These are phyloP conservation scores for Phylloscopus trochilus DNA, from an alignment of 2,113 vertebrate genomes.

Conservation along the genomic window DNA sequence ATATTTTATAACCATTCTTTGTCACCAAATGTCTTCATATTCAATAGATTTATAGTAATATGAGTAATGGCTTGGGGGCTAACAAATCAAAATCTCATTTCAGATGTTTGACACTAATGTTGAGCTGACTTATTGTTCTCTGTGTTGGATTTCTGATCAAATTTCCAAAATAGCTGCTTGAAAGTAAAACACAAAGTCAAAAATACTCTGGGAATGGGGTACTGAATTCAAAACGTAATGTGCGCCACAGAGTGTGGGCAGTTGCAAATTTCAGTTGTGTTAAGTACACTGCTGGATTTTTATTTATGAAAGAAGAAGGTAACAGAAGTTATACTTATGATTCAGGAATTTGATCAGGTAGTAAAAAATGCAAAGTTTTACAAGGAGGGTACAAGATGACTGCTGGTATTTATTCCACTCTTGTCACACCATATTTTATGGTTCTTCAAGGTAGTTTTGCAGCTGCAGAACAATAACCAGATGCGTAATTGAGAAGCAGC, in stretches of 20 bases:
- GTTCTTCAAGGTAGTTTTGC: conserved; percentile 50
- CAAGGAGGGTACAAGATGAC: neutral
- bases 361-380: neutral
- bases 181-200: conserved; percentile 43
- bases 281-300: neutral
- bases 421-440: conserved; percentile 8
- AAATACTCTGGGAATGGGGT: neutral
- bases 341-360: neutral
- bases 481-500: conserved; percentile 60
- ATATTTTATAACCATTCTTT: conserved; percentile 71
- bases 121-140: conserved; percentile 78
- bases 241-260: neutral
- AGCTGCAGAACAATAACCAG: conserved; percentile 60
- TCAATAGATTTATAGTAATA: conserved; percentile 77
- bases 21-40: conserved; percentile 74
- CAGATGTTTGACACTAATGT: conserved; percentile 80
- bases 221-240: neutral
- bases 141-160: conserved; percentile 80
- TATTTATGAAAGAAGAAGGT: neutral
- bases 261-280: conserved; percentile 19
- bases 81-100: conserved; percentile 94
- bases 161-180: conserved; percentile 65
- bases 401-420: conserved; percentile 51
- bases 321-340: neutral
- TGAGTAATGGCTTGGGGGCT: conserved; percentile 74